Percentiles rank a stretch among this genome's conserved stretches.
phyloP scores from a whole-genome alignment of 2,113 vertebrate genomes.

The Oenanthe melanoleuca region DNA sequence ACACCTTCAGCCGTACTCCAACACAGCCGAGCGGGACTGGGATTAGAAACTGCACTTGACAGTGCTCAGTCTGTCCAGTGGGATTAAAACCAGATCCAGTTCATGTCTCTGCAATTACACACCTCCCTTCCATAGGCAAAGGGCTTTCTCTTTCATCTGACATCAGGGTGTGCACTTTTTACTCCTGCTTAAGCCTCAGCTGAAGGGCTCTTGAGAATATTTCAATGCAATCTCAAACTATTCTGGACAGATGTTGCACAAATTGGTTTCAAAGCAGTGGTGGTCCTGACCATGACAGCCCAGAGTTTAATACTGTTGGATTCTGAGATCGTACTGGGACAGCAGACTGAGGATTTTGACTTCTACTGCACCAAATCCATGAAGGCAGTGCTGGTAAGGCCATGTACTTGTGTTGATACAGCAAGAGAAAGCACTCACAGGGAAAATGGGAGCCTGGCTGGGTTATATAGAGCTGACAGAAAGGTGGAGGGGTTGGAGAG shows the following conservation, averaged over 20 bases:
- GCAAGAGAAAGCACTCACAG: neutral
- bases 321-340: neutral
- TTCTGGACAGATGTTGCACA: constrained; percentile 34
- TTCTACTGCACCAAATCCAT: neutral
- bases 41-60: constrained; percentile 54
- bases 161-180: neutral
- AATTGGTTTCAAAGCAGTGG: constrained; percentile 16
- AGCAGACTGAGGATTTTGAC: neutral
- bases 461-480: no score
- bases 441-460: neutral
- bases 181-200: constrained; percentile 10
- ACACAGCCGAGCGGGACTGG: neutral
- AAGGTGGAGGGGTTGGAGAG: neutral
- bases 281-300: neutral
- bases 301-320: constrained; percentile 10
- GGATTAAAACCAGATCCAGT: constrained; percentile 59
- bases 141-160: constrained; percentile 51
- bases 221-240: neutral
- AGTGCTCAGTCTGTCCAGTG: constrained; percentile 19
- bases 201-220: constrained; percentile 2
- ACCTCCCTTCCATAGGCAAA: constrained; percentile 30
- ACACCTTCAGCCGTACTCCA: constrained; percentile 54
- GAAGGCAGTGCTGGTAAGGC: neutral
- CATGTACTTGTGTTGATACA: neutral
- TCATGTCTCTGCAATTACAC: constrained; percentile 57